Evolutionary conservation across 92 coral and sea anemone genomes (phyloP), one percentile per base, ranked within the genome.

Genomic region (Porites cylindrica): DNA sequence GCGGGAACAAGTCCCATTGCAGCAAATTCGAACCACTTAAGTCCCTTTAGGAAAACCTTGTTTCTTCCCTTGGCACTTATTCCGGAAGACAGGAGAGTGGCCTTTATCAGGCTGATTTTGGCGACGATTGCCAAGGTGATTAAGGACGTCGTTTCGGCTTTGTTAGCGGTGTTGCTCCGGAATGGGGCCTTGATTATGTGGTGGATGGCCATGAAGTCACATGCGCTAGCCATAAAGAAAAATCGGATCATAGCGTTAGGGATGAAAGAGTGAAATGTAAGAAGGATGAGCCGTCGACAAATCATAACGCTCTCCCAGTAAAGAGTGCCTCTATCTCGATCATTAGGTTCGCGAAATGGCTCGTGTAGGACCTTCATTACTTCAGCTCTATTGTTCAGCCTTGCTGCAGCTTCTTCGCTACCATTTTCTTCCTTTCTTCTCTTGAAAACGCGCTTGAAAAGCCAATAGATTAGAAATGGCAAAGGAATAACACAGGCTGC

Each of bases 251-350:
- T 84, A 53, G 92, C 91, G 18, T 90, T 86, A 56, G 90, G 51
- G 43, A 91, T 69, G 51, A 93, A 82, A 3, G 91, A 21, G 62
- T 85, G 81, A 2, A 91, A 72, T n/a, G 89, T 76, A 26, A 93
- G 77, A 43, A 93, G 87, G 61, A 93, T 52, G 71, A 93, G 82
- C 16, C 96, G 91, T 21, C 96, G 93, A 20, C 94, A 94, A 76
- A 84, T 90, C 69, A 93, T 61, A 23, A 91, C 90, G 56, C 93
- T 91, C 51, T 93, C 96, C 93, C 96, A 93, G 89, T 90, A 68
- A 21, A 90, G 80, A 7, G 96, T 70, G 12, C 96, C 92, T 7
- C 43, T 62, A 23, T 71, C 79, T 21, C 47, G 51, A 18, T 72
- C 82, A 61, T 61, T 50, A 18, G 89, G 92, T 6, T 76, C 47